phyloP scores from a whole-genome alignment of 2,797 vertebrate genomes.

The Peromyscus attwateri region DNA sequence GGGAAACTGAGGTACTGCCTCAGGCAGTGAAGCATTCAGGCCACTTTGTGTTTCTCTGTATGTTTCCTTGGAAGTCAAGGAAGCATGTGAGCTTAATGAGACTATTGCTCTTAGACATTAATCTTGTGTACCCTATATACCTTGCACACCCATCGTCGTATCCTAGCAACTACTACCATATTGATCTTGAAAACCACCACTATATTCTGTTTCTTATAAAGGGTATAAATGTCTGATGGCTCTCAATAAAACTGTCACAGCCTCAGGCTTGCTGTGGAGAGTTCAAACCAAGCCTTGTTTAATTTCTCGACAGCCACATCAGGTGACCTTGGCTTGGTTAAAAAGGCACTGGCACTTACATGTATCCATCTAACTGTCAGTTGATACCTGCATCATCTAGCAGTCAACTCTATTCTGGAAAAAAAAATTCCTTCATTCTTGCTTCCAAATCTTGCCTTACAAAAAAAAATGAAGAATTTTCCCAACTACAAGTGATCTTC shows the following conservation, averaged over 20 bases:
- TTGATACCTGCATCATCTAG: not conserved
- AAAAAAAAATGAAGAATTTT: not conserved
- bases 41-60: not conserved
- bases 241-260: not conserved
- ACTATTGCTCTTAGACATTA: not conserved
- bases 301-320: not conserved
- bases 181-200: not conserved
- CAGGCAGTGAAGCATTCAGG: no score
- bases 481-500: not conserved
- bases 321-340: not conserved
- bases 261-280: not conserved
- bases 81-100: no score
- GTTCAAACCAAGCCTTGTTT: not conserved
- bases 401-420: not conserved
- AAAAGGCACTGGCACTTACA: not conserved
- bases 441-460: not conserved
- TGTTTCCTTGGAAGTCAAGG: not conserved
- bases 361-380: not conserved
- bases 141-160: not conserved
- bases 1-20: not conserved
- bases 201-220: not conserved
- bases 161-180: not conserved
- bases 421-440: not conserved
- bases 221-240: not conserved
- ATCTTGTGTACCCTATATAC: not conserved